Evolutionary conservation across 2,888 invertebrate genomes (phyloP).

Genomic region (Hirtodrosophila histrioides): DNA sequence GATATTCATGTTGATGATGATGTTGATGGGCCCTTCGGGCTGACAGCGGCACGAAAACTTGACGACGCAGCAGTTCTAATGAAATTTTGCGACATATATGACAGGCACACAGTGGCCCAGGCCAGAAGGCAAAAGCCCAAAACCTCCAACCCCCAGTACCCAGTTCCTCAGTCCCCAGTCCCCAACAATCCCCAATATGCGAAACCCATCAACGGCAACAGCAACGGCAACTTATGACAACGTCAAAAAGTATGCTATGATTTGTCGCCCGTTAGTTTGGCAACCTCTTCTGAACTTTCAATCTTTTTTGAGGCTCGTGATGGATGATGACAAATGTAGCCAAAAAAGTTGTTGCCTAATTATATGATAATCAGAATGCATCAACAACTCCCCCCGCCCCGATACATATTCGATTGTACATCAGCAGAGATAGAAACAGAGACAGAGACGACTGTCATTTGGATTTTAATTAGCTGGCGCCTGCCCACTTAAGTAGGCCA

Average conservation of each 20-base stretch:
- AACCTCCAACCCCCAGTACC: not conserved
- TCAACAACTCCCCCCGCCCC: conserved; percentile 34
- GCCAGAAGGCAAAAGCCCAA: too few relatives aligned
- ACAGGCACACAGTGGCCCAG: conserved; percentile 38
- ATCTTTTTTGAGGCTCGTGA: conserved; percentile 34
- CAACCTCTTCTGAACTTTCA: conserved; percentile 20
- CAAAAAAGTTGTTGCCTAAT: conserved; percentile 56
- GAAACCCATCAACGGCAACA: conserved; percentile 36
- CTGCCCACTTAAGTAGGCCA: conserved; percentile 44
- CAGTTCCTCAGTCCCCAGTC: too few relatives aligned
- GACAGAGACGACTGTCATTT: conserved; percentile 54
- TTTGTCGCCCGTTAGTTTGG: conserved; percentile 57
- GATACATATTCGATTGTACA: not conserved
- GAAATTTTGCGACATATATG: conserved; percentile 76
- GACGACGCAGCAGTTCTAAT: conserved; percentile 76
- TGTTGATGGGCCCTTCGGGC: conserved; percentile 62
- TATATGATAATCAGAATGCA: conserved; percentile 72
- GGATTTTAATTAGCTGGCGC: conserved; percentile 67
- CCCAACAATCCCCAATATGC: not conserved
- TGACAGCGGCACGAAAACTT: conserved; percentile 75
- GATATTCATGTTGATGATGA: conserved; percentile 31
- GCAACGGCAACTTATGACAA: conserved; percentile 62
- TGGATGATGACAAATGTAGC: conserved; percentile 69
- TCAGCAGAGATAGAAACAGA: conserved; percentile 21
- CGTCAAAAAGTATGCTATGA: conserved; percentile 68